Percentiles rank a stretch among this genome's conserved stretches.
Evolutionary conservation across 2,797 vertebrate species (phyloP).

Genomic region (Oryzias dopingdopingensis): DNA sequence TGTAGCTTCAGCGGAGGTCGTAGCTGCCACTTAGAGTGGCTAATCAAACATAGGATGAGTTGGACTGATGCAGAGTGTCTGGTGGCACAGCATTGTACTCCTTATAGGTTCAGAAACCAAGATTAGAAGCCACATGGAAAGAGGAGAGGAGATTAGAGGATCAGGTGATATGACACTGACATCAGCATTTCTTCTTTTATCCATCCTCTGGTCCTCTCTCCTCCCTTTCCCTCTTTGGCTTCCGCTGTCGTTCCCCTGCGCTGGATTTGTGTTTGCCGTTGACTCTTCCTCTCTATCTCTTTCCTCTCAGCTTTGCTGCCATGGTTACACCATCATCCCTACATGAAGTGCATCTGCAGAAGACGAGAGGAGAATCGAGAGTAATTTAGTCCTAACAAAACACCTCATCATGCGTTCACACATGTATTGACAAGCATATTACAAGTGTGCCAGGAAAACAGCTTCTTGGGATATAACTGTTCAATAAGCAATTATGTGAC

Average conservation of each 20-base stretch:
- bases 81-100: constrained; percentile 29
- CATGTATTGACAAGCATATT: constrained; percentile 53
- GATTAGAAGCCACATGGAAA: constrained; percentile 48
- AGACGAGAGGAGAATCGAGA: constrained; percentile 37
- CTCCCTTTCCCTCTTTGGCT: constrained; percentile 38
- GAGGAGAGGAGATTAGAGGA: constrained; percentile 62
- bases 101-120: constrained; percentile 47
- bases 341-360: constrained; percentile 86
- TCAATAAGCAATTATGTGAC: constrained; percentile 32
- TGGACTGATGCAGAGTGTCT: constrained; percentile 50
- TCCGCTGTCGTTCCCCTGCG: constrained; percentile 45
- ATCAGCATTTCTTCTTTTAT: constrained; percentile 51
- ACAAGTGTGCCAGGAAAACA: constrained; percentile 42
- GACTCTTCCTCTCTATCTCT: constrained; percentile 57
- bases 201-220: constrained; percentile 43
- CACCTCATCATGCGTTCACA: constrained; percentile 59
- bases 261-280: constrained; percentile 67
- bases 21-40: constrained; percentile 44
- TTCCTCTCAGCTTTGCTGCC: constrained; percentile 67
- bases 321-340: constrained; percentile 71
- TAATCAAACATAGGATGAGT: constrained; percentile 64
- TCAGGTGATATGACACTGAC: constrained; percentile 49
- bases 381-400: constrained; percentile 65
- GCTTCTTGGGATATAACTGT: constrained; percentile 13
- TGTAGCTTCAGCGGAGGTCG: constrained; percentile 44